Evolutionary conservation across 1,140 invertebrate genomes (phyloP).

Genomic region (Lepidurus couesii): DNA sequence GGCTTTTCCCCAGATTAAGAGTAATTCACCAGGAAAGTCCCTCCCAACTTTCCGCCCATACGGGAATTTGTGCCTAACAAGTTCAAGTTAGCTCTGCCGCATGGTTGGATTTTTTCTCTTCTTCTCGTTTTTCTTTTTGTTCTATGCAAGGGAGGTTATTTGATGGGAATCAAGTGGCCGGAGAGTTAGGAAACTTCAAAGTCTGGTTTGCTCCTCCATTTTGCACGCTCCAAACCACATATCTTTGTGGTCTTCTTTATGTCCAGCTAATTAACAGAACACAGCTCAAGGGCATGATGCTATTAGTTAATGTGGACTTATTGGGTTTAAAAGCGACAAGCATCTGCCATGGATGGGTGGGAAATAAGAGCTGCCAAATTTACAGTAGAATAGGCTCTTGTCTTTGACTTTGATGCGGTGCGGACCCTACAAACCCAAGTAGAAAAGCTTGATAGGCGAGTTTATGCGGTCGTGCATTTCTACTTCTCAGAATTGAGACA

Average conservation of each 20-base stretch:
- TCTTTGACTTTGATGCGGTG: background rate
- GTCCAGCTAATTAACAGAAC: conserved; percentile 8
- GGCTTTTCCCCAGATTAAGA: background rate
- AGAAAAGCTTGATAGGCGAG: background rate
- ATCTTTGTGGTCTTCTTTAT: conserved; percentile 13
- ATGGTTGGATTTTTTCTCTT: background rate
- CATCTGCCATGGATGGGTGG: background rate
- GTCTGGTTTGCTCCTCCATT: background rate
- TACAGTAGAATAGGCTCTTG: conserved; percentile 11
- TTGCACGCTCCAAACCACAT: conserved; percentile 3
- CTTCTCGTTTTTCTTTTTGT: background rate
- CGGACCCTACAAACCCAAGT: background rate
- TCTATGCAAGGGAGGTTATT: background rate
- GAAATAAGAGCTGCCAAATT: background rate
- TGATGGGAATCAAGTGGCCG: background rate
- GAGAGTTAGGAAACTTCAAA: background rate
- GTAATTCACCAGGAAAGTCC: background rate
- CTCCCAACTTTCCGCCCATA: background rate
- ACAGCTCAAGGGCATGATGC: background rate
- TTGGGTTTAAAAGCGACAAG: conserved; percentile 3
- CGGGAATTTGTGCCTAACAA: background rate
- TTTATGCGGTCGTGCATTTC: background rate
- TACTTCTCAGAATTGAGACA: background rate
- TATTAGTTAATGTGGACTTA: conserved; percentile 14
- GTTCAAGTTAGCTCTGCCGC: conserved; percentile 3